Evolutionary conservation across 2,797 vertebrate species (phyloP).

Genomic region (Falco concolor): DNA sequence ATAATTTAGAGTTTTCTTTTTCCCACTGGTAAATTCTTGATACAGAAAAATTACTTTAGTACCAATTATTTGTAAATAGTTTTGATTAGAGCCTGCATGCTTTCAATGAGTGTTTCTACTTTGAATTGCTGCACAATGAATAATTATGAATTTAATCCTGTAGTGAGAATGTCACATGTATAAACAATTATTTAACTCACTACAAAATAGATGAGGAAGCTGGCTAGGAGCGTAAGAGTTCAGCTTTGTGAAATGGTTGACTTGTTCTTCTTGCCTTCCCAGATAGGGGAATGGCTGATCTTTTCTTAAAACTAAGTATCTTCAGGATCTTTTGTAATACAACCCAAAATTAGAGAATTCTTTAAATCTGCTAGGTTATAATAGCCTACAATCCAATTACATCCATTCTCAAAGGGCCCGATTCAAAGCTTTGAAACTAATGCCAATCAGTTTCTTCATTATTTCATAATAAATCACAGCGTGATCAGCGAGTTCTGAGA

Average conservation of each 20-base stretch:
- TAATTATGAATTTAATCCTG: slow-evolving; percentile 2
- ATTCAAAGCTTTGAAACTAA: background rate
- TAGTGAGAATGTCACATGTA: background rate
- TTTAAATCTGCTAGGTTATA: background rate
- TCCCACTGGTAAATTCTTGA: slow-evolving; percentile 14
- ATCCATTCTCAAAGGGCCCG: background rate
- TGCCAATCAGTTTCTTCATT: background rate
- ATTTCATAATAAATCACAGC: background rate
- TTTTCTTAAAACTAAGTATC: background rate
- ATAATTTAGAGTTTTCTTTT: slow-evolving; percentile 43
- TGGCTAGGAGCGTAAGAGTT: background rate
- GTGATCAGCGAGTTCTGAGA: background rate
- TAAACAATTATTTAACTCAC: slow-evolving; percentile 32
- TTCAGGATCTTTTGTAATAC: background rate
- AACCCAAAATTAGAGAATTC: background rate
- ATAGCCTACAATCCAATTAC: background rate
- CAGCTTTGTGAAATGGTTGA: background rate
- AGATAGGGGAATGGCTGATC: background rate
- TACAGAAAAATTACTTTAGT: background rate
- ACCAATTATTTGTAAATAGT: background rate
- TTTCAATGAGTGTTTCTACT: background rate
- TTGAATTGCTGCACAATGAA: background rate
- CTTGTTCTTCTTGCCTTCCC: background rate
- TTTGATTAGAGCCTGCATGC: background rate
- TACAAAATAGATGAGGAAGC: background rate